Base-by-base conservation (phyloP, 2,888 invertebrate species). In the Agonopterix subpropinquella region DNA sequence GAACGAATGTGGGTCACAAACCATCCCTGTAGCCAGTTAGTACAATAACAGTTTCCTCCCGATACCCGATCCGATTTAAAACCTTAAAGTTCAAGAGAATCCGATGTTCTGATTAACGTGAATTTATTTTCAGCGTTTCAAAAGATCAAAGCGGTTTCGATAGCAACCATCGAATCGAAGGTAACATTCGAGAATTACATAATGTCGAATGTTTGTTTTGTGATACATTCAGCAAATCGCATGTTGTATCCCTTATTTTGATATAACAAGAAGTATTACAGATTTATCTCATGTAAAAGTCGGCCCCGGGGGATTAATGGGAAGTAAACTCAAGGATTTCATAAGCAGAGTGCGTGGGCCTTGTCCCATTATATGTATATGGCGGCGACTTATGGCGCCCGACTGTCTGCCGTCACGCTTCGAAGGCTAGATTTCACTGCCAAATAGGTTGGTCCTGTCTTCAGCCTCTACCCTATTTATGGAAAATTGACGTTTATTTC, bases 341-440 rank as follows among this genome's bases (percentile, higher is more conserved):
- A 42, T 42, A 42, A 42, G 11, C 2, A 42, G 42, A 47, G 28
- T 36, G 47, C 28, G 43, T 39, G 11, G 47, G 39, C 18, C 13
- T 42, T 4, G 41, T 9, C 11, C 35, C 13, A 13, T 11, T 47
- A 47, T 28, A 15, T 28, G n/a, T n/a, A n/a, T n/a, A n/a, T 10
- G 13, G 8, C 13, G 56, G 58, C 56, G 59, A 53, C 56, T 54
- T 48, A 45, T 9, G 80, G 80, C 80, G 81, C 80, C 84, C 76
- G 82, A 64, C 82, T 61, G 85, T 81, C 85, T 84, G 84, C 69
- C 83, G 79, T 68, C 84, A 60, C 57, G 56, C 57, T 58, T 28
- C 28, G 28, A 63, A 67, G 65, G 67, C 70, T 64, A 70, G 62
- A 65, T 65, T 57, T 54, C 58, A 56, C 53, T 50, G 71, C 67